phyloP scores from a whole-genome alignment of 2,888 invertebrate species.

The Byasa hedistus region DNA sequence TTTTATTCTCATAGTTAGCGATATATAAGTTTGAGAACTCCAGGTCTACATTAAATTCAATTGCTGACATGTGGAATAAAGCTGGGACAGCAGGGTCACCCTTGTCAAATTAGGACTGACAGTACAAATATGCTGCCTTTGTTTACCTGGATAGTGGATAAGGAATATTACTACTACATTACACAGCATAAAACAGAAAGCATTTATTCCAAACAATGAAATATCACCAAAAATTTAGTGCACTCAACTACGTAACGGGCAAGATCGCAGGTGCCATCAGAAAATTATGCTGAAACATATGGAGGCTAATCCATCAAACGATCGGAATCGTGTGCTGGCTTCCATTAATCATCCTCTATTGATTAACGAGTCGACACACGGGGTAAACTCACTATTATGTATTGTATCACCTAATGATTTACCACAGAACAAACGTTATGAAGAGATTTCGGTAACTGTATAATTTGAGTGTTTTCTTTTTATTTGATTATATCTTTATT shows the following conservation, averaged over 20 bases:
- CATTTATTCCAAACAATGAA: constrained; percentile 43
- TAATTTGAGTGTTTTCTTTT: too few relatives aligned
- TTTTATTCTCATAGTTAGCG: too few relatives aligned
- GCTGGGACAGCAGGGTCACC: too few relatives aligned
- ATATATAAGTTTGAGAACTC: too few relatives aligned
- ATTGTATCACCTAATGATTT: constrained; percentile 28
- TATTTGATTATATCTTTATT: too few relatives aligned
- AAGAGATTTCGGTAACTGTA: too few relatives aligned
- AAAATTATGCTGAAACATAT: constrained; percentile 76
- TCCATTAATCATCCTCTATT: constrained; percentile 77
- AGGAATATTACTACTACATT: background rate
- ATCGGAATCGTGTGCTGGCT: constrained; percentile 63
- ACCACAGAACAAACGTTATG: constrained; percentile 23
- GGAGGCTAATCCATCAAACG: constrained; percentile 77
- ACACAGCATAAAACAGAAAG: constrained; percentile 31
- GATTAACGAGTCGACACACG: constrained; percentile 75
- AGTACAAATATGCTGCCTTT: too few relatives aligned
- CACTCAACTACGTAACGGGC: constrained; percentile 41
- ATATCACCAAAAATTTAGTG: constrained; percentile 40
- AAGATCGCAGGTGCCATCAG: constrained; percentile 68
- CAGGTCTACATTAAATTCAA: too few relatives aligned
- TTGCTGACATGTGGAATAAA: too few relatives aligned
- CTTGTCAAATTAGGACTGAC: too few relatives aligned
- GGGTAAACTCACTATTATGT: constrained; percentile 49
- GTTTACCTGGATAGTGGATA: background rate